Evolutionary conservation across 1,140 invertebrate species (phyloP).

Genomic region (Drosophila guanche): DNA sequence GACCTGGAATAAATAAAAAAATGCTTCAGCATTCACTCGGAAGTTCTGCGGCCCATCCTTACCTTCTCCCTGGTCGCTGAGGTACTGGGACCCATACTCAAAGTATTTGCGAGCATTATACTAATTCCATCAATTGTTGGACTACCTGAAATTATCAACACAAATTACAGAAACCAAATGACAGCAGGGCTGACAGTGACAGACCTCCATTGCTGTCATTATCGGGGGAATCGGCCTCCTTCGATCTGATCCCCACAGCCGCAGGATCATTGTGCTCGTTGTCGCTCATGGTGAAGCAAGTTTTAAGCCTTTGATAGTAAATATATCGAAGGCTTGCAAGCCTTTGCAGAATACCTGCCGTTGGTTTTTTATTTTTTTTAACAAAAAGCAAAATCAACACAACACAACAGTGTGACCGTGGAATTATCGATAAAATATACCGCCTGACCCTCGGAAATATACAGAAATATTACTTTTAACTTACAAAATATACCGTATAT

Average conservation of each 20-base stretch:
- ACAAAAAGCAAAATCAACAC: constrained; percentile 1
- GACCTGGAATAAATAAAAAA: constrained; percentile 73
- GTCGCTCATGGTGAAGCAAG: constrained; percentile 10
- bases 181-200: constrained; percentile 1
- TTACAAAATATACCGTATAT: no score
- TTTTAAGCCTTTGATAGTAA: not conserved
- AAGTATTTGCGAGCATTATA: constrained; percentile 55
- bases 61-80: constrained; percentile 43
- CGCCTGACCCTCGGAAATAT: no score
- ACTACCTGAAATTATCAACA: constrained; percentile 19
- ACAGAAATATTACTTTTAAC: no score
- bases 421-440: no score
- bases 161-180: not conserved
- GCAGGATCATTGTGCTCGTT: not conserved
- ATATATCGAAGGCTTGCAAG: constrained; percentile 7
- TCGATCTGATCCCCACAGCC: not conserved
- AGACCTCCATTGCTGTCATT: constrained; percentile 19
- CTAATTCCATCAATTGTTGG: constrained; percentile 61
- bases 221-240: not conserved
- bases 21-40: not conserved
- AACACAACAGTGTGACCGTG: not conserved
- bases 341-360: constrained; percentile 3
- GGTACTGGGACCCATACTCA: constrained; percentile 29
- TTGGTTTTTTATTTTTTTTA: constrained; percentile 25
- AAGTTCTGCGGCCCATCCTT: not conserved